Percentiles rank a stretch among this genome's conserved stretches.
Evolutionary conservation across 1,140 invertebrate genomes (phyloP).

Genomic region (Eufriesea mexicana): DNA sequence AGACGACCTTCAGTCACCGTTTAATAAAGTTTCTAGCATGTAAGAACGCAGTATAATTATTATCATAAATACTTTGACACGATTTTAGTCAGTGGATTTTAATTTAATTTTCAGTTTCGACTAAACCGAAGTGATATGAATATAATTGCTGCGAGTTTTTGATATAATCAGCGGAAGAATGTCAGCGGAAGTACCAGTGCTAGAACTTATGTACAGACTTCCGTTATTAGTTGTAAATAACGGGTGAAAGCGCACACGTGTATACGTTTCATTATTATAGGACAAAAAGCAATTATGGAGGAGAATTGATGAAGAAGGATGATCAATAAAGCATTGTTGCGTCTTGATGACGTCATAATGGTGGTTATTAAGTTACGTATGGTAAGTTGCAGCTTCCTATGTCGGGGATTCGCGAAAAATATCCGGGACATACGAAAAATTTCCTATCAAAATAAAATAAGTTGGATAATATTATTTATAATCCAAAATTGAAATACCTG

Average conservation of each 20-base stretch:
- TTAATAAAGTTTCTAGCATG: too few relatives aligned
- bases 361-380: neutral
- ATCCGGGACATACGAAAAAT: neutral
- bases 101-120: too few relatives aligned
- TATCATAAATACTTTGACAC: too few relatives aligned
- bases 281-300: neutral
- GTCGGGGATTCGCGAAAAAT: neutral
- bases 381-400: neutral
- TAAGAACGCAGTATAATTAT: too few relatives aligned
- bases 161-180: neutral
- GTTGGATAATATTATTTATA: too few relatives aligned
- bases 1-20: too few relatives aligned
- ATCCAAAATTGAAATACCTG: too few relatives aligned
- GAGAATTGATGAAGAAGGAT: neutral
- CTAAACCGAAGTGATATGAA: too few relatives aligned
- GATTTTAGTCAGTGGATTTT: too few relatives aligned
- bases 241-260: constrained; percentile 1
- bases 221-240: constrained; percentile 8
- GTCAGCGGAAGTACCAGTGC: neutral
- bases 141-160: too few relatives aligned
- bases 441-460: neutral
- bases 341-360: neutral
- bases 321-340: constrained; percentile 7
- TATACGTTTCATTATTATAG: neutral
- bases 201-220: neutral